Conservation (phyloP, 2,888 invertebrate genomes). For the Sinelater perroti region DNA sequence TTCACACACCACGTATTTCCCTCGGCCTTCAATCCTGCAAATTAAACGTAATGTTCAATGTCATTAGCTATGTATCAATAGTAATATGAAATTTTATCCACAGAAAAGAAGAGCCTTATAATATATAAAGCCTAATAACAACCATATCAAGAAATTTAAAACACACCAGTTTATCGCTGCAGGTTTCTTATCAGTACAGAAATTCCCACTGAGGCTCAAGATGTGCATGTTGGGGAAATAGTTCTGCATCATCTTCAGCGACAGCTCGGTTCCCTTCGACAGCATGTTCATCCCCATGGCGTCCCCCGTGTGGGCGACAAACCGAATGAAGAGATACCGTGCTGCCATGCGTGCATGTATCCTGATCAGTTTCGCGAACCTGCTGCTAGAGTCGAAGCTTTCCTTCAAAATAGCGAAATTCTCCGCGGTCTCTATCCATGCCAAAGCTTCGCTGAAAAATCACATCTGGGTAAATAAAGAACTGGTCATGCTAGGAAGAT, state of each 20-base stretch:
- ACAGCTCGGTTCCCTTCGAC: constrained; percentile 94
- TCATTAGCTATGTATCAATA: neutral
- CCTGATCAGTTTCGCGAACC: constrained; percentile 86
- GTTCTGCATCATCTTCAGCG: constrained; percentile 77
- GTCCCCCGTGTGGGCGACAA: constrained; percentile 95
- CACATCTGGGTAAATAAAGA: constrained; percentile 1
- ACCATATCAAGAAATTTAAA: neutral
- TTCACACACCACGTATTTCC: constrained; percentile 96
- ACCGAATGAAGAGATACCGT: constrained; percentile 89
- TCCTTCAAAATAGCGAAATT: constrained; percentile 84
- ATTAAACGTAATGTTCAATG: neutral
- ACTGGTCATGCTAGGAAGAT: constrained; percentile 2
- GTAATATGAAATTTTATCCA: neutral
- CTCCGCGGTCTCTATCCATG: constrained; percentile 82
- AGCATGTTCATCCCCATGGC: constrained; percentile 99
- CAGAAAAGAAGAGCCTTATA: neutral
- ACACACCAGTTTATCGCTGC: constrained; percentile 93
- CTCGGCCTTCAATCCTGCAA: constrained; percentile 87
- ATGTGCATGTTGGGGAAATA: constrained; percentile 91
- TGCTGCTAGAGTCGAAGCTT: constrained; percentile 90
- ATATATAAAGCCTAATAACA: neutral
- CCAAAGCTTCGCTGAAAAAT: constrained; percentile 72
- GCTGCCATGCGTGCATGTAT: constrained; percentile 88
- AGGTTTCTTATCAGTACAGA: constrained; percentile 97
- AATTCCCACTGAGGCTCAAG: constrained; percentile 94